Evolutionary conservation across 2,113 vertebrate species (phyloP), one percentile per base, ranked within the genome.

Genomic region (Rousettus leschenaultii): DNA sequence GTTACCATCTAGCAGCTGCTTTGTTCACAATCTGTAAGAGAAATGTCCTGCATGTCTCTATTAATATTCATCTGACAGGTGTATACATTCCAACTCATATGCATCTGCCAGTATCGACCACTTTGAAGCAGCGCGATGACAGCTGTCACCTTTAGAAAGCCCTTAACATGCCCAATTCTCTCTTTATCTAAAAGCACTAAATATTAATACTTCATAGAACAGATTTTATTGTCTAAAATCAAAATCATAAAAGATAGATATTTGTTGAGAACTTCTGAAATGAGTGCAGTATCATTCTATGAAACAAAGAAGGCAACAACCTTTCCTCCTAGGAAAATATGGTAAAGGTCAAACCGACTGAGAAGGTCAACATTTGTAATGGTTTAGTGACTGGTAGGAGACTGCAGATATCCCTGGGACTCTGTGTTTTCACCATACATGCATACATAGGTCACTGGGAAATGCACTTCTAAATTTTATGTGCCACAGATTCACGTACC

Each of bases 1-100:
- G 84, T 68, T 48, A 45, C 74, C 82, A 83, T 59, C 73, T 11
- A 89, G 95, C 97, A 98, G 95, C 94, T 98, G 97, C 79, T 93
- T 88, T 83, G 66, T 90, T 91, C 82, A 68, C 83, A 86, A 91
- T 75, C 63, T 83, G 91, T 22, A 65, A 18, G 90, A 96, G 94
- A 92, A 97, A 86, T 96, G 80, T 83, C 73, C 61, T 91, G 87
- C 89, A 7, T 73, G 93, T 83, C 79, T 90, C 97, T 96, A 97
- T 98, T 96, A 97, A 96, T 96, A 97, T 78, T 89, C 91, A 66
- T 22, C 18, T 43, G 85, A 96, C 97, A 98, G 97, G 97, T 97
- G 96, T 93, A 45, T n/a, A 43, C 86, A 83, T 94, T 97, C 96
- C 89, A 88, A 51, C 57, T 86, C 68, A 57, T 10, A 21, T 13